Conservation (phyloP, 2,113 vertebrate genomes). For the Pungitius pungitius region DNA sequence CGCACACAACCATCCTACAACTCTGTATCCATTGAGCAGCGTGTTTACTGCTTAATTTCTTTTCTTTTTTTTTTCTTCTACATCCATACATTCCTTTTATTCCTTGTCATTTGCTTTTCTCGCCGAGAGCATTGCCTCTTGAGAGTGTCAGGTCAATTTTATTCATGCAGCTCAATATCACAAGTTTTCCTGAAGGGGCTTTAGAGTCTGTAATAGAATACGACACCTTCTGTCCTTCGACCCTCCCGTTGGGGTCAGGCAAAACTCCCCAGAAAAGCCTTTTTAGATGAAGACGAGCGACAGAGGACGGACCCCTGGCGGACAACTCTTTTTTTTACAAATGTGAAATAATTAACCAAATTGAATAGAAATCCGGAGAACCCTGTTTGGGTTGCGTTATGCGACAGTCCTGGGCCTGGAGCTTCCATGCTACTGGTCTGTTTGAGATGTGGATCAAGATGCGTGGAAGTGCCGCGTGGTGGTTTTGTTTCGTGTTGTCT, state of each 20-base stretch:
- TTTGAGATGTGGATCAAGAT: neutral
- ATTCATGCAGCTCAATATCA: neutral
- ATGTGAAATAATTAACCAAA: neutral
- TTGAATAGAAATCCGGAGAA: neutral
- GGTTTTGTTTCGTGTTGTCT: constrained; percentile 22
- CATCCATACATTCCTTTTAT: too few relatives aligned
- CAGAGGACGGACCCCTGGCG: neutral
- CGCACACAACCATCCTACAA: neutral
- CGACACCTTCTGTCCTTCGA: neutral
- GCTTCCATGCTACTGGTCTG: neutral
- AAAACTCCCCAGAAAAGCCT: neutral
- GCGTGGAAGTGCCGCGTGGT: too few relatives aligned
- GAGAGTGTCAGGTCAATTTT: neutral
- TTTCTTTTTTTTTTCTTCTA: neutral
- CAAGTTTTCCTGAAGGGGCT: neutral
- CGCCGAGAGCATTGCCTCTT: neutral
- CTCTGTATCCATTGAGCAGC: neutral
- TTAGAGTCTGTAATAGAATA: neutral
- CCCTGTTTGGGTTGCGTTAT: neutral
- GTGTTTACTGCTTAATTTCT: neutral
- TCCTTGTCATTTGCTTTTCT: neutral
- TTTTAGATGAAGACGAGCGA: neutral
- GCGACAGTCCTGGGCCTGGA: neutral
- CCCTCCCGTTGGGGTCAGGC: neutral
- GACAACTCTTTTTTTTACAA: neutral